A percentile compares a stretch with the other conserved stretches of the same genome.
phyloP scores from a whole-genome alignment of 2,888 invertebrate genomes.

The Brenthis daphne region DNA sequence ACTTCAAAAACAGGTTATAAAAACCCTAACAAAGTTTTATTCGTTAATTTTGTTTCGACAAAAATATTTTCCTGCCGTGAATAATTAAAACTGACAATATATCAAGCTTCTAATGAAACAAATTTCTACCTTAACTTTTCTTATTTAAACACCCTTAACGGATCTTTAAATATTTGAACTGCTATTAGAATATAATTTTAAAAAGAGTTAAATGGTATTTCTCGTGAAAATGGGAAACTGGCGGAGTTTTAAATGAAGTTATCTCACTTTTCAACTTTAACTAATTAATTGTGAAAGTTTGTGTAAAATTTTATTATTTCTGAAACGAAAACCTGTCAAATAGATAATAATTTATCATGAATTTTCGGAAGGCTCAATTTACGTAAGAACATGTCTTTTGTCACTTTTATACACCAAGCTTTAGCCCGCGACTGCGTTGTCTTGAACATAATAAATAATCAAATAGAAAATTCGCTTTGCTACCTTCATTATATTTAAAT shows the following conservation, averaged over 20 bases:
- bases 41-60: too few relatives aligned
- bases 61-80: too few relatives aligned
- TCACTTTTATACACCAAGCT: too few relatives aligned
- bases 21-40: too few relatives aligned
- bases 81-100: neutral
- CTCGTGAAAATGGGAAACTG: constrained; percentile 15
- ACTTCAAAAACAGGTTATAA: neutral
- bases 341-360: constrained; percentile 25
- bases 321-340: constrained; percentile 33
- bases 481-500: too few relatives aligned
- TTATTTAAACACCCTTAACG: constrained; percentile 25
- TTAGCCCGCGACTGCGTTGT: too few relatives aligned
- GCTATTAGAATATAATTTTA: constrained; percentile 30
- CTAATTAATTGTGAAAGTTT: constrained; percentile 36
- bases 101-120: constrained; percentile 4
- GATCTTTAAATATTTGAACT: constrained; percentile 22
- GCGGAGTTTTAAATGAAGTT: constrained; percentile 27
- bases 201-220: constrained; percentile 24
- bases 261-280: constrained; percentile 35
- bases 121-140: constrained; percentile 17
- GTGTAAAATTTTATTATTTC: constrained; percentile 29
- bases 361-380: constrained; percentile 15
- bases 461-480: too few relatives aligned
- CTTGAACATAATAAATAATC: too few relatives aligned
- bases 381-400: neutral